These are phyloP conservation scores for Corythoichthys haematopterus DNA, from an alignment of 2,113 vertebrate genomes.

Conservation along the genomic window DNA sequence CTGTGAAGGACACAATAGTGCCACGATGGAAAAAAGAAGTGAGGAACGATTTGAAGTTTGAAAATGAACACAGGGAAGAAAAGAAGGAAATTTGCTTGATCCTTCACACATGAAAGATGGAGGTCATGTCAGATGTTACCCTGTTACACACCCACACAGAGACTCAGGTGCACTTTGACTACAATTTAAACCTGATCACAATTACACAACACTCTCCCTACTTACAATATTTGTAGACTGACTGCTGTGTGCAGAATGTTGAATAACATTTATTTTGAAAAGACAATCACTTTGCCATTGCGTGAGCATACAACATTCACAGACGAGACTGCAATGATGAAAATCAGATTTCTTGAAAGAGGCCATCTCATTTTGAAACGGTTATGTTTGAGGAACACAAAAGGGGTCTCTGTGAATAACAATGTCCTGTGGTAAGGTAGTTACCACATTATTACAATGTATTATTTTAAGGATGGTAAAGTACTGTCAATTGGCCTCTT, in stretches of 20 bases:
- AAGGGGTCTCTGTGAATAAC: background rate
- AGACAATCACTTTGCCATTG: too few species aligned
- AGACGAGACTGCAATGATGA: background rate
- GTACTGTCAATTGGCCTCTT: background rate
- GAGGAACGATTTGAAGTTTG: slow-evolving; percentile 20
- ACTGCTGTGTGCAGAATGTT: slow-evolving; percentile 30
- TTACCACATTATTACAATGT: background rate
- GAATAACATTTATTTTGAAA: slow-evolving; percentile 28
- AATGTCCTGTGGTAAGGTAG: background rate
- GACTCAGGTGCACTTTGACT: slow-evolving; percentile 53
- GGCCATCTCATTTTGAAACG: background rate
- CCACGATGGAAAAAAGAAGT: slow-evolving; percentile 14
- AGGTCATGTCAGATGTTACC: slow-evolving; percentile 34
- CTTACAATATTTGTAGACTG: slow-evolving; percentile 22
- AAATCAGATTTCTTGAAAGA: background rate
- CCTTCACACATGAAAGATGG: slow-evolving; percentile 30
- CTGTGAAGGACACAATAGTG: slow-evolving; percentile 38
- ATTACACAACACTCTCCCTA: slow-evolving; percentile 50
- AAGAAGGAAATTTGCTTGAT: slow-evolving; percentile 27
- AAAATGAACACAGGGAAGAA: background rate
- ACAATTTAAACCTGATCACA: slow-evolving; percentile 53
- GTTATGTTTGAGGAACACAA: background rate
- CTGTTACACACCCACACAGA: slow-evolving; percentile 15
- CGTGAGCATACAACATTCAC: background rate
- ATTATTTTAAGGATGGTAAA: background rate